phyloP scores from a whole-genome alignment of 2,797 vertebrate species.

The Australoheros facetus region DNA sequence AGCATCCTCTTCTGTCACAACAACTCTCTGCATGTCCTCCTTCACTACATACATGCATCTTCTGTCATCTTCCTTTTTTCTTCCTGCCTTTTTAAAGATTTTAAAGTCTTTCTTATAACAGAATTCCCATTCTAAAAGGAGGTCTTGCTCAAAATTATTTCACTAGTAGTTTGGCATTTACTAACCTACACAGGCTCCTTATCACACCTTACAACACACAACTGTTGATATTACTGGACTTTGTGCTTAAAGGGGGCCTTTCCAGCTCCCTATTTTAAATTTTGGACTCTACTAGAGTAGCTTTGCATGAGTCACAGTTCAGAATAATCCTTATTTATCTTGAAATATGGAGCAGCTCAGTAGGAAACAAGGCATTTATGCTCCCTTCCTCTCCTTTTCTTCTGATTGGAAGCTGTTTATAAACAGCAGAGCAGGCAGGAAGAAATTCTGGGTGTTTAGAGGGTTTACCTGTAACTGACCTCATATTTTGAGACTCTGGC shows the following conservation, averaged over 20 bases:
- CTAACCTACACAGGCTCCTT: not conserved
- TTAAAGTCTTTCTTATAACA: not conserved
- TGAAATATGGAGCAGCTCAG: not conserved
- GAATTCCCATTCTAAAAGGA: not conserved
- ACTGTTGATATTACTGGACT: no score
- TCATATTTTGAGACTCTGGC: not conserved
- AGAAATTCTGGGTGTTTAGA: not conserved
- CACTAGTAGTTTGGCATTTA: not conserved
- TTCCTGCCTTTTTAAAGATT: not conserved
- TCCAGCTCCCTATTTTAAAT: not conserved
- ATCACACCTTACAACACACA: not conserved
- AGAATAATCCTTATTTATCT: not conserved
- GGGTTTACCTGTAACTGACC: not conserved
- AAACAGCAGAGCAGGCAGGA: no score
- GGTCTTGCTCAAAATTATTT: not conserved
- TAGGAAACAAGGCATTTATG: not conserved
- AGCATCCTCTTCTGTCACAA: not conserved
- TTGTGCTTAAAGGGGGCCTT: no score
- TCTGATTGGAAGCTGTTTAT: no score
- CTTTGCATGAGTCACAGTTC: rapidly evolving
- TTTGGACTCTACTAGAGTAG: not conserved
- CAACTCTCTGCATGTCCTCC: not conserved
- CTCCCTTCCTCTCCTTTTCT: not conserved
- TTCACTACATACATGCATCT: not conserved
- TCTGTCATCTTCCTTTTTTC: not conserved